Percentiles rank a stretch among this genome's conserved stretches.
Conservation (phyloP, 2,113 vertebrate species). For the Lamprologus callipterus region DNA sequence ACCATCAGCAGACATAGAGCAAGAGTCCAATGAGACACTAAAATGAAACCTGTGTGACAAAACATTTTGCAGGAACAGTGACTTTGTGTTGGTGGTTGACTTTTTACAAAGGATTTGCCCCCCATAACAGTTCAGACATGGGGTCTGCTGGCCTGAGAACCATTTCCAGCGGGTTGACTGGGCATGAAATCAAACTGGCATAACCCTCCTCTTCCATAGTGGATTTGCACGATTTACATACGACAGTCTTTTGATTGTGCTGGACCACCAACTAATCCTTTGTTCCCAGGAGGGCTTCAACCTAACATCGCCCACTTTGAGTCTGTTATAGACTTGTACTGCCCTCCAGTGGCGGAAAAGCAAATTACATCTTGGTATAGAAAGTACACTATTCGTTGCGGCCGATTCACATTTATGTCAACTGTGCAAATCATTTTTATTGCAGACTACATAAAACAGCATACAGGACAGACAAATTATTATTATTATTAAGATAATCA, state of each 20-base stretch:
- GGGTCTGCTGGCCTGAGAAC: constrained; percentile 36
- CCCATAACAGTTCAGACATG: constrained; percentile 8
- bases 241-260: constrained; percentile 47
- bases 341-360: constrained; percentile 36
- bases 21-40: neutral
- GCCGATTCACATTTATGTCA: neutral
- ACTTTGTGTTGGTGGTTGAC: constrained; percentile 24
- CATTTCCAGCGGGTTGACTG: constrained; percentile 30
- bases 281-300: constrained; percentile 41
- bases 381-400: neutral
- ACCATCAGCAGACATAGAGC: neutral
- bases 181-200: constrained; percentile 62
- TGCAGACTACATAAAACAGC: neutral
- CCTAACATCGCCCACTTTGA: neutral
- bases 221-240: constrained; percentile 61
- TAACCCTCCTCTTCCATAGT: constrained; percentile 32
- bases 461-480: neutral
- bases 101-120: constrained; percentile 17
- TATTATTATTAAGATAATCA: neutral
- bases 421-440: neutral
- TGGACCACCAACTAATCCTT: constrained; percentile 64
- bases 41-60: constrained; percentile 3
- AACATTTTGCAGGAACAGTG: constrained; percentile 15
- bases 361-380: neutral
- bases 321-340: constrained; percentile 30